Percentiles rank a stretch among this genome's conserved stretches.
phyloP scores from a whole-genome alignment of 2,888 invertebrate species.

The Neuroscelio doddi region DNA sequence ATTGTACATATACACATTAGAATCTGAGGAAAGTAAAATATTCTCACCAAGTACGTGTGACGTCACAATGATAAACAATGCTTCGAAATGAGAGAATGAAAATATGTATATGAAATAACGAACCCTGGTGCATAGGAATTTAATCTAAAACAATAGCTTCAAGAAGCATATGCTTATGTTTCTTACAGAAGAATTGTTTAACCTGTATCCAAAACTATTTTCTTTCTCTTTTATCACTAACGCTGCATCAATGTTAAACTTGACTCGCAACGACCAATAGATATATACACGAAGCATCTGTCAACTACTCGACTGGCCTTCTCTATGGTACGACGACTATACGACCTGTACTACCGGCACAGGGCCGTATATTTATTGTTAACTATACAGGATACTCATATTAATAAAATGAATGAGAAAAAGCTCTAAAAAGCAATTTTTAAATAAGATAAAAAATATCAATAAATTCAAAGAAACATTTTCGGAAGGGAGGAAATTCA shows the following conservation, averaged over 20 bases:
- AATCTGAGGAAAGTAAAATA: no score
- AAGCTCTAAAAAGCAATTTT: background rate
- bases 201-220: no score
- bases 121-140: no score
- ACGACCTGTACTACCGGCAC: conserved; percentile 44
- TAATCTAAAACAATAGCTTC: no score
- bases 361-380: conserved; percentile 36
- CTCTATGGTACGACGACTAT: conserved; percentile 22
- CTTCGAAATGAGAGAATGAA: no score
- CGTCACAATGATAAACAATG: no score
- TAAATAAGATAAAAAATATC: background rate
- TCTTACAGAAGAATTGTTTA: no score
- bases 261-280: background rate
- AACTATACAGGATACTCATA: conserved; percentile 9
- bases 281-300: conserved; percentile 29
- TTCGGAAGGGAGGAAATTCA: background rate
- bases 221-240: background rate
- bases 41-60: no score
- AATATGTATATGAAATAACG: no score
- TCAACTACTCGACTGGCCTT: conserved; percentile 48
- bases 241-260: conserved; percentile 1
- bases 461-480: background rate
- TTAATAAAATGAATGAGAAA: background rate
- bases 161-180: no score
- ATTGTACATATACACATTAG: no score